These are phyloP conservation scores for Falcaria lacertinaria DNA, from an alignment of 2,888 invertebrate species.

Conservation along the genomic window DNA sequence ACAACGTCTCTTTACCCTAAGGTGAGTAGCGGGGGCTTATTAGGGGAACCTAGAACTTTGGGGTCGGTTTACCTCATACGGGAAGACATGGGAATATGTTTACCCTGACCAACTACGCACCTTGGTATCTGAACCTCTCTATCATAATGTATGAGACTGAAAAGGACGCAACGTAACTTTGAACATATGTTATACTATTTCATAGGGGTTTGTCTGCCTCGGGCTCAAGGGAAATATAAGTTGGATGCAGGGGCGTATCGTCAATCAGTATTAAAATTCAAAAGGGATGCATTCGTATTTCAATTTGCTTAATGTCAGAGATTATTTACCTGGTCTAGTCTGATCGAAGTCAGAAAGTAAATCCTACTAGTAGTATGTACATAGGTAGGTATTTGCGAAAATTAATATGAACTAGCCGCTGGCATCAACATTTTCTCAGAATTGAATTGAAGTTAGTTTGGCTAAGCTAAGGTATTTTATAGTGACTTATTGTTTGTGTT, in stretches of 20 bases:
- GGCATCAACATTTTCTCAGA: too few species aligned
- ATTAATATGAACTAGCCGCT: too few species aligned
- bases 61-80: constrained; percentile 64
- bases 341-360: not conserved
- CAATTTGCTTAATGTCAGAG: constrained; percentile 55
- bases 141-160: constrained; percentile 24
- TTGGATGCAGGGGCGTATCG: constrained; percentile 55
- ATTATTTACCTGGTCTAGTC: not conserved
- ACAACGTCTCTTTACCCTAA: constrained; percentile 53
- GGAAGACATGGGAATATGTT: constrained; percentile 66
- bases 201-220: constrained; percentile 46
- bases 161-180: constrained; percentile 35
- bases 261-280: constrained; percentile 67
- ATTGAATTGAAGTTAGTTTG: too few species aligned
- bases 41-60: constrained; percentile 76
- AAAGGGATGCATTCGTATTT: constrained; percentile 51
- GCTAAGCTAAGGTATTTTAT: too few species aligned
- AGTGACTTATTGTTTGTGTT: too few species aligned
- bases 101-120: constrained; percentile 45
- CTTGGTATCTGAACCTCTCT: constrained; percentile 33
- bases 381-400: too few species aligned
- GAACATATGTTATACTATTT: constrained; percentile 45
- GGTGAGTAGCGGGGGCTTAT: constrained; percentile 73
- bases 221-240: constrained; percentile 69
- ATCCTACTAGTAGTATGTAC: not conserved